Percentiles rank a stretch among this genome's conserved stretches.
Evolutionary conservation across 1,140 invertebrate genomes (phyloP).

Genomic region (Heliothis virescens): DNA sequence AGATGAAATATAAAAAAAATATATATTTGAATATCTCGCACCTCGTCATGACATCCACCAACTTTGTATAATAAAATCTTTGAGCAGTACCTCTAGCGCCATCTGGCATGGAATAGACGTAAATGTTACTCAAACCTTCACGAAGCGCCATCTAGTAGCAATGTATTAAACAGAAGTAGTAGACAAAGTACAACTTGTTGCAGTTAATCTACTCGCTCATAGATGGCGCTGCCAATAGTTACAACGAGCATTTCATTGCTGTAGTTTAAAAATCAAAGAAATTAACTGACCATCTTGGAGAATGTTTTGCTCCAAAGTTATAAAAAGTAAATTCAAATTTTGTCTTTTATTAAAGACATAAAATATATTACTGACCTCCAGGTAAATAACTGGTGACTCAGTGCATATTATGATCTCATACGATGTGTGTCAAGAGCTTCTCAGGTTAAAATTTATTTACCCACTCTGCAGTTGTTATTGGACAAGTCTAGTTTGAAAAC

Average conservation of each 20-base stretch:
- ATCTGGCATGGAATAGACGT: slow-evolving; percentile 13
- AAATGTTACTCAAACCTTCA: neutral
- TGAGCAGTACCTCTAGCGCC: neutral
- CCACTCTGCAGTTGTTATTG: slow-evolving; percentile 9
- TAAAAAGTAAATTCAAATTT: too few species aligned
- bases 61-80: too few species aligned
- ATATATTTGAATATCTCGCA: too few species aligned
- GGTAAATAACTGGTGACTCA: slow-evolving; percentile 31
- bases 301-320: neutral
- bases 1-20: too few species aligned
- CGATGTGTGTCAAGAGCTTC: slow-evolving; percentile 54
- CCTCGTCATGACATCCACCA: too few species aligned
- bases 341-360: neutral
- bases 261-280: neutral
- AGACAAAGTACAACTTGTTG: neutral
- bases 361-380: slow-evolving; percentile 42
- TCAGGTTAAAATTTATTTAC: slow-evolving; percentile 51
- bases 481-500: neutral
- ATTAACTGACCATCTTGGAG: neutral
- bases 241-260: too few species aligned
- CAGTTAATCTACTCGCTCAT: slow-evolving; percentile 1
- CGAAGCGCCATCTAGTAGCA: slow-evolving; percentile 22
- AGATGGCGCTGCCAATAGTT: slow-evolving; percentile 4
- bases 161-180: neutral
- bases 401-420: slow-evolving; percentile 24